phyloP scores from a whole-genome alignment of 2,113 vertebrate species.

The Progne subis region DNA sequence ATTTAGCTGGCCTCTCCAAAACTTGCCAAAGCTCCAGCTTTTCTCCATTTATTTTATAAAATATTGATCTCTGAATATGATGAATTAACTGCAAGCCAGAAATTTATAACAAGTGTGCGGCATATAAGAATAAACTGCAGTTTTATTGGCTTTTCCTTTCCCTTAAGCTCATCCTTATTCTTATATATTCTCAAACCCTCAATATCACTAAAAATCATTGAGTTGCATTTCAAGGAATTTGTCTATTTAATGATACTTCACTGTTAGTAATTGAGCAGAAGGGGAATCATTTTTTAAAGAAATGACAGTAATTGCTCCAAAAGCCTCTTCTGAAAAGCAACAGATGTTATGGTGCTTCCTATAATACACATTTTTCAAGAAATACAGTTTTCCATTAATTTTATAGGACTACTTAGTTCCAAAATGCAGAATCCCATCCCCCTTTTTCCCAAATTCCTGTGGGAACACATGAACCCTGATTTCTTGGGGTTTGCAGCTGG shows the following conservation, averaged over 20 bases:
- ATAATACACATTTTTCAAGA: not conserved
- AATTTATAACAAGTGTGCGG: not conserved
- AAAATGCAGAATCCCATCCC: not conserved
- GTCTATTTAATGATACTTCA: not conserved
- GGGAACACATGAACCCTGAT: not conserved
- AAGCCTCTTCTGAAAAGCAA: not conserved
- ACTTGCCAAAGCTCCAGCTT: not conserved
- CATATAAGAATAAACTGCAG: not conserved
- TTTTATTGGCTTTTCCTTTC: not conserved
- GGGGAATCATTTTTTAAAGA: not conserved
- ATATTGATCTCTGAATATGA: not conserved
- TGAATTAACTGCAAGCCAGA: not conserved
- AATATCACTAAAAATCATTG: not conserved
- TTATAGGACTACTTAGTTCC: not conserved
- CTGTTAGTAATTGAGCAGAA: not conserved
- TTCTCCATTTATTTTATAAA: not conserved
- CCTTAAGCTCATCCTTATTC: not conserved
- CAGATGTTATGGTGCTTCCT: not conserved
- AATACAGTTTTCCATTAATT: not conserved
- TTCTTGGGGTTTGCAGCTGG: not conserved
- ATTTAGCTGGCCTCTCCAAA: not conserved
- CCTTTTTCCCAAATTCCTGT: not conserved
- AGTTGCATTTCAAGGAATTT: not conserved
- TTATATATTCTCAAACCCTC: not conserved
- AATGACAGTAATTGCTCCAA: not conserved